phyloP scores from a whole-genome alignment of 1,140 invertebrate genomes.

The Scaptodrosophila lebanonensis region DNA sequence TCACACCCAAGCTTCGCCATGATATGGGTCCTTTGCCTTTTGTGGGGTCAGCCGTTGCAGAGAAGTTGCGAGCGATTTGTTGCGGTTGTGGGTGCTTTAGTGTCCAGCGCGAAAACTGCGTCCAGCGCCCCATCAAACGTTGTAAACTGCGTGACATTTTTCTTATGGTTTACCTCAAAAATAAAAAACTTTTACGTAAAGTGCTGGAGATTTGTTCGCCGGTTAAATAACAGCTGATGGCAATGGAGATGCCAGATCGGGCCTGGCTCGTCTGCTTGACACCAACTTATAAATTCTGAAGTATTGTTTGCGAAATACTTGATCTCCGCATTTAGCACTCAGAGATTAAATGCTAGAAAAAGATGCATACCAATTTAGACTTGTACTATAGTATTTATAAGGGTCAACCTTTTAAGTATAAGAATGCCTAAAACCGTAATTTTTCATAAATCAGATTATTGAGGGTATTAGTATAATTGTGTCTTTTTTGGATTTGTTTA shows the following conservation, averaged over 20 bases:
- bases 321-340: no score
- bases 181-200: slow-evolving; percentile 57
- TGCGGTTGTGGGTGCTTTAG: slow-evolving; percentile 1
- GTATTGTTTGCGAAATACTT: no score
- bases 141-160: slow-evolving; percentile 61
- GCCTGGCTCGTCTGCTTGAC: no score
- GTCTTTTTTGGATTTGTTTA: no score
- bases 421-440: no score
- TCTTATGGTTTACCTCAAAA: slow-evolving; percentile 16
- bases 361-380: no score
- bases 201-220: slow-evolving; percentile 49
- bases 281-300: no score
- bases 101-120: slow-evolving; percentile 4
- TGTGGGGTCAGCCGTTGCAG: slow-evolving; percentile 46
- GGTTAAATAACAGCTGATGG: slow-evolving; percentile 19
- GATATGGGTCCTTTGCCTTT: slow-evolving; percentile 82
- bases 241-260: slow-evolving; percentile 1
- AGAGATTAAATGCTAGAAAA: no score
- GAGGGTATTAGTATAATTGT: no score
- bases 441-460: no score
- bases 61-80: slow-evolving; percentile 14
- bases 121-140: slow-evolving; percentile 52
- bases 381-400: no score
- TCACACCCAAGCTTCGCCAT: slow-evolving; percentile 85
- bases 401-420: no score